Percentiles rank a stretch among this genome's conserved stretches.
Evolutionary conservation across 2,113 vertebrate species (phyloP).

Genomic region (Chauna torquata): DNA sequence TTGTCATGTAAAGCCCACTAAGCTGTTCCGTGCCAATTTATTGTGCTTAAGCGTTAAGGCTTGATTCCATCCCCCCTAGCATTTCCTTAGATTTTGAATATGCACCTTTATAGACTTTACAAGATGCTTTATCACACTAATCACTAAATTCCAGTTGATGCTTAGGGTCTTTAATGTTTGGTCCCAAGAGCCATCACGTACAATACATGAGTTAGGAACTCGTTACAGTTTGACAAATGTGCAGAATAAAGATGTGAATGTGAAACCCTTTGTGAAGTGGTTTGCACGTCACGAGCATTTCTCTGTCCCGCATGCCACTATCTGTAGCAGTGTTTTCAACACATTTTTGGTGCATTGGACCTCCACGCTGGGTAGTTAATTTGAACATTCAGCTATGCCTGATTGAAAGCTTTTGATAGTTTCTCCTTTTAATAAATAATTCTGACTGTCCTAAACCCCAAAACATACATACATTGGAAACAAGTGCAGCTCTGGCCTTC

Average conservation of each 20-base stretch:
- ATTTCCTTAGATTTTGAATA: background rate
- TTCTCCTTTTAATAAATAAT: background rate
- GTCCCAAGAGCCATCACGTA: background rate
- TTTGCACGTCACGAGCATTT: background rate
- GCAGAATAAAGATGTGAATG: background rate
- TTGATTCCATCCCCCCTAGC: background rate
- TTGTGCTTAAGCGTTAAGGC: background rate
- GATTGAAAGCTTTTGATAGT: background rate
- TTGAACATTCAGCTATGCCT: background rate
- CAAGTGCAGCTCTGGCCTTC: background rate
- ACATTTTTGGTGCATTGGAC: background rate
- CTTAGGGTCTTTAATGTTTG: constrained; percentile 27
- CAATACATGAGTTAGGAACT: background rate
- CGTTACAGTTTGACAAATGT: background rate
- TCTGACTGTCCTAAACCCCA: background rate
- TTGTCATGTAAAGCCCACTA: background rate
- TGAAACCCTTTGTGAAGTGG: background rate
- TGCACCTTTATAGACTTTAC: constrained; percentile 33
- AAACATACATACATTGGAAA: background rate
- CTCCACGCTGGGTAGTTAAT: background rate
- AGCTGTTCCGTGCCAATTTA: background rate
- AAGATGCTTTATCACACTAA: constrained; percentile 14
- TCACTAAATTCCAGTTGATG: background rate
- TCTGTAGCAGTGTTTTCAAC: background rate
- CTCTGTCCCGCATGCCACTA: background rate